Conservation (phyloP, 2,888 invertebrate species). For the Polyploca ridens region DNA sequence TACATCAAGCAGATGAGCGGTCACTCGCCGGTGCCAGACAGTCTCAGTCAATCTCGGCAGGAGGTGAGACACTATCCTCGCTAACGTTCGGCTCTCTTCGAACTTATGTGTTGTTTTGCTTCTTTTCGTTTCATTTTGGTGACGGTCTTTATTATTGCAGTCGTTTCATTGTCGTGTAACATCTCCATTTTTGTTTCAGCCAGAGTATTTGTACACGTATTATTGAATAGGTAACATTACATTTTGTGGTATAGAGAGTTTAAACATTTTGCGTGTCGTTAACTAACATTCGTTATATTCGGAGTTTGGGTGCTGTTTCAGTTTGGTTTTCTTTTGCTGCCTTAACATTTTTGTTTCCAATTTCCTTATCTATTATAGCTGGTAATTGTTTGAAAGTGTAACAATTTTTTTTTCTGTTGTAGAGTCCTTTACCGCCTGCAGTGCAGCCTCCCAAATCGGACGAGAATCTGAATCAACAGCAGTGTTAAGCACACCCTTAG, state of each 20-base stretch:
- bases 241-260: constrained; percentile 20
- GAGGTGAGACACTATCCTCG: constrained; percentile 72
- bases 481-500: constrained; percentile 68
- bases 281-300: constrained; percentile 33
- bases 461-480: constrained; percentile 90
- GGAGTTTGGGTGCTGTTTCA: constrained; percentile 33
- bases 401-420: constrained; percentile 62
- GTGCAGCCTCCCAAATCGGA: constrained; percentile 87
- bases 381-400: constrained; percentile 23
- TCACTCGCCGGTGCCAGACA: constrained; percentile 69
- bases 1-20: constrained; percentile 91
- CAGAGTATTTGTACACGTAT: constrained; percentile 80
- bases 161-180: constrained; percentile 42
- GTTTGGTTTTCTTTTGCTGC: constrained; percentile 34
- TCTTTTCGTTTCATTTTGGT: constrained; percentile 49
- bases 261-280: background rate
- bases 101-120: constrained; percentile 38
- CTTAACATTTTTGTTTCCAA: constrained; percentile 34
- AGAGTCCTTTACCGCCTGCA: constrained; percentile 89
- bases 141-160: constrained; percentile 49
- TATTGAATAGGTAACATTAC: constrained; percentile 67
- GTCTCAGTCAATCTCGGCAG: constrained; percentile 72
- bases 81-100: constrained; percentile 20
- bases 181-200: constrained; percentile 77
- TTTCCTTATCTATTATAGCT: constrained; percentile 30